phyloP scores from a whole-genome alignment of 37 sponge, comb jelly and placozoan genomes.

The Spongia lamella region DNA sequence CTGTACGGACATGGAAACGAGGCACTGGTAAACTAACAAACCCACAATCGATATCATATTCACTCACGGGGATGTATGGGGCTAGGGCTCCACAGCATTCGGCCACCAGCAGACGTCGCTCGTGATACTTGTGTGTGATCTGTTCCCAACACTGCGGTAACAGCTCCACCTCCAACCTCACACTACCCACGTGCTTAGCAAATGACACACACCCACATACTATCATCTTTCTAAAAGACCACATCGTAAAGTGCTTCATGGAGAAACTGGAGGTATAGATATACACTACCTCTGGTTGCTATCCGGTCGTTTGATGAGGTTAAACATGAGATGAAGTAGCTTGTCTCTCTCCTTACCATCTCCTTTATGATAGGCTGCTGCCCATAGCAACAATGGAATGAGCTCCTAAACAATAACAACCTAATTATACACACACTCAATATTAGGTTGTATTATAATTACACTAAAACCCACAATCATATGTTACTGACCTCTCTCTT shows the following conservation, averaged over 20 bases:
- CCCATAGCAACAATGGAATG: constrained; percentile 81
- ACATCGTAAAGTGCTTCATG: too few species aligned
- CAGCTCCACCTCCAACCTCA: constrained; percentile 73
- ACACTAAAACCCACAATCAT: constrained; percentile 7
- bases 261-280: too few species aligned
- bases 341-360: constrained; percentile 68
- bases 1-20: neutral
- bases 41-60: too few species aligned
- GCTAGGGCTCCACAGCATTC: constrained; percentile 84
- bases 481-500: constrained; percentile 79
- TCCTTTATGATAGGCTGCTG: constrained; percentile 49
- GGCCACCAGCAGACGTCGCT: constrained; percentile 81
- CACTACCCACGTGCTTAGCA: constrained; percentile 59
- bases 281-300: constrained; percentile 71
- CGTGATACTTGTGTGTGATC: constrained; percentile 70
- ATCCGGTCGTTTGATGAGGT: constrained; percentile 84
- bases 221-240: constrained; percentile 73
- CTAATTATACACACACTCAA: neutral
- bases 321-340: constrained; percentile 78
- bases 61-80: constrained; percentile 76
- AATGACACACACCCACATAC: constrained; percentile 84
- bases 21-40: neutral
- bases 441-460: constrained; percentile 3
- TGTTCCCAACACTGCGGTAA: constrained; percentile 95
- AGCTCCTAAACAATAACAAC: constrained; percentile 59